Evolutionary conservation across 2,113 vertebrate species (phyloP).

Genomic region (Oxygymnocypris stewartii): DNA sequence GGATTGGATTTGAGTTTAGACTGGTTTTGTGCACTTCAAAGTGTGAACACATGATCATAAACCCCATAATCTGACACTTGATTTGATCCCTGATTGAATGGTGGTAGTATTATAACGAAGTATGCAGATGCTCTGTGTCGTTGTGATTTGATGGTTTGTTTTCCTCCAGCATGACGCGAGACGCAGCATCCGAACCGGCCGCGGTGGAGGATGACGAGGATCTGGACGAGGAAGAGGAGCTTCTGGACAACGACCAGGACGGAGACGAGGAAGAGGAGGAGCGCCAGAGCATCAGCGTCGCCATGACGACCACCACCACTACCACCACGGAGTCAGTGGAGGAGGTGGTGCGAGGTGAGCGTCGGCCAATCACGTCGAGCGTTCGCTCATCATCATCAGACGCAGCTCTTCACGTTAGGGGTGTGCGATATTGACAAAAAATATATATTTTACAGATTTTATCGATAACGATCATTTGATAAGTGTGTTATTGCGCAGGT

Average conservation of each 20-base stretch:
- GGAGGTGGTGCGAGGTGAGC: conserved; percentile 94
- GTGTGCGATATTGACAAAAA: too few relatives aligned
- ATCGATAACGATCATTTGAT: too few relatives aligned
- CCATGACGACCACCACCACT: conserved; percentile 93
- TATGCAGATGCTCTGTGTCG: neutral
- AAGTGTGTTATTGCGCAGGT: too few relatives aligned
- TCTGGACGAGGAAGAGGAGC: conserved; percentile 75
- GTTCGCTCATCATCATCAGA: neutral
- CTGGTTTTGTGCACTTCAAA: too few relatives aligned
- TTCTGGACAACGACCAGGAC: conserved; percentile 78
- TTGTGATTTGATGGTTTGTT: neutral
- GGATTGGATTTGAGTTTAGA: too few relatives aligned
- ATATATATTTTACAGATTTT: too few relatives aligned
- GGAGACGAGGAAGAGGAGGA: conserved; percentile 80
- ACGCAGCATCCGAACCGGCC: conserved; percentile 71
- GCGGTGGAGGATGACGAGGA: conserved; percentile 76
- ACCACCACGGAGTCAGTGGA: conserved; percentile 86
- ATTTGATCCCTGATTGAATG: neutral
- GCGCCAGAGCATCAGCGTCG: conserved; percentile 84
- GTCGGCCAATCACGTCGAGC: neutral
- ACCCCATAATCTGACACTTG: conserved; percentile 22
- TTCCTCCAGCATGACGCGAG: conserved; percentile 83
- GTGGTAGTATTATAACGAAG: neutral
- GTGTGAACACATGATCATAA: too few relatives aligned
- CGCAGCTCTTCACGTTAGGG: neutral